Evolutionary conservation across 2,888 invertebrate species (phyloP).

Genomic region (Apantesis nais): DNA sequence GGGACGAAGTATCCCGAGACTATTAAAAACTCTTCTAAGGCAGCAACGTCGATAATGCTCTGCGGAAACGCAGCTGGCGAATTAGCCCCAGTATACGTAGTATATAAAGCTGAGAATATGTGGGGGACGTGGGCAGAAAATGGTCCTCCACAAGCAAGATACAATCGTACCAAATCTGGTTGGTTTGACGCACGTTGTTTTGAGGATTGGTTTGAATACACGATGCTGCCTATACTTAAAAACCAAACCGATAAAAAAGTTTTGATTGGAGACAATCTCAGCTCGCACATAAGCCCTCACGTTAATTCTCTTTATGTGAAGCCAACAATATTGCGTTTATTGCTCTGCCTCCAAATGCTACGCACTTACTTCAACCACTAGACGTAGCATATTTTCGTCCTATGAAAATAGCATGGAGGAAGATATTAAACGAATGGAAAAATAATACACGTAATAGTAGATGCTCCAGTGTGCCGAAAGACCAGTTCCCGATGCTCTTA

Average conservation of each 20-base stretch:
- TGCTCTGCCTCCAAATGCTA: constrained; percentile 18
- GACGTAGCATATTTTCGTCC: constrained; percentile 23
- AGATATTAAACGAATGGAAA: constrained; percentile 18
- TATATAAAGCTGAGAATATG: constrained; percentile 26
- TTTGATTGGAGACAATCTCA: constrained; percentile 17
- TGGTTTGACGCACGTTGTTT: constrained; percentile 30
- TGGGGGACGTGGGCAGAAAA: constrained; percentile 32
- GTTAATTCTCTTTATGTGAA: constrained; percentile 16
- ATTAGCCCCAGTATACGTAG: constrained; percentile 22
- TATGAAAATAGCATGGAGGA: constrained; percentile 23
- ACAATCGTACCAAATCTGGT: constrained; percentile 32
- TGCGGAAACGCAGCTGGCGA: constrained; percentile 25
- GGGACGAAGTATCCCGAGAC: constrained; percentile 24
- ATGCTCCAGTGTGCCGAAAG: constrained; percentile 31
- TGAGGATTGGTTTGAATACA: constrained; percentile 16
- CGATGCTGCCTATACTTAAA: constrained; percentile 17
- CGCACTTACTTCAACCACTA: constrained; percentile 21
- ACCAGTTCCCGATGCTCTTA: constrained; percentile 35
- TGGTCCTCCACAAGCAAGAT: constrained; percentile 13
- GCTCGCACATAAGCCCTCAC: constrained; percentile 18
- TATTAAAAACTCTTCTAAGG: constrained; percentile 22
- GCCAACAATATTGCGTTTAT: constrained; percentile 21
- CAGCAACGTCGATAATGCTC: constrained; percentile 24
- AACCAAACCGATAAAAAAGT: constrained; percentile 19
- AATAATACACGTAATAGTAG: constrained; percentile 20